Percentiles rank a stretch among this genome's conserved stretches.
These are phyloP conservation scores for Sebastes trivittatus DNA, from an alignment of 2,797 vertebrate species.

Conservation along the genomic window DNA sequence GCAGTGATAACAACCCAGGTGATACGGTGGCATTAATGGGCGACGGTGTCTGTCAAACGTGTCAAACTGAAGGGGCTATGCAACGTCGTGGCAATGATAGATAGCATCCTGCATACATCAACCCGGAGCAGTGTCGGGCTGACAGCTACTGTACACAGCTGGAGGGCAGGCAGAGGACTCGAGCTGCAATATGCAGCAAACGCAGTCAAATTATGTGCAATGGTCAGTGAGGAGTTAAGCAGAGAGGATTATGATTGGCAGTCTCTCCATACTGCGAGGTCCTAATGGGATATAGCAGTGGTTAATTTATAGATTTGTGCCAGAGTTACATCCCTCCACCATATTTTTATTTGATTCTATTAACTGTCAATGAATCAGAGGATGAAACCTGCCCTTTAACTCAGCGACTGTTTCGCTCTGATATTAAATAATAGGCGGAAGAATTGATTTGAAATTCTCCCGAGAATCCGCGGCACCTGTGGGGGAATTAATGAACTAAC, in stretches of 20 bases:
- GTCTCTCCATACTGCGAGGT: neutral
- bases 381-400: constrained; percentile 30
- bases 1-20: constrained; percentile 58
- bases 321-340: neutral
- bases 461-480: constrained; percentile 60
- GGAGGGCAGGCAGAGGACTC: constrained; percentile 67
- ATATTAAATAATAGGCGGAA: constrained; percentile 68
- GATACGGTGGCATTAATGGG: constrained; percentile 61
- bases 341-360: constrained; percentile 1
- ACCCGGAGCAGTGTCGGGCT: constrained; percentile 33
- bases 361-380: neutral
- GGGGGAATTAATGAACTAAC: constrained; percentile 75
- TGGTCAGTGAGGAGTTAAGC: constrained; percentile 41
- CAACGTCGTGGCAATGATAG: constrained; percentile 68
- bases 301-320: neutral
- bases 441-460: constrained; percentile 66
- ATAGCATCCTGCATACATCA: constrained; percentile 66
- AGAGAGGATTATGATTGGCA: constrained; percentile 11
- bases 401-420: constrained; percentile 21
- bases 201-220: constrained; percentile 45
- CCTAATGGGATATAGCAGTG: neutral
- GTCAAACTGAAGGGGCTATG: constrained; percentile 64
- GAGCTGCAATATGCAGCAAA: constrained; percentile 56
- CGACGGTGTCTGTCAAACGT: constrained; percentile 62
- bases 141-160: constrained; percentile 66